Conservation (phyloP, 1,140 invertebrate genomes). For the Druon quercuslanigerum region DNA sequence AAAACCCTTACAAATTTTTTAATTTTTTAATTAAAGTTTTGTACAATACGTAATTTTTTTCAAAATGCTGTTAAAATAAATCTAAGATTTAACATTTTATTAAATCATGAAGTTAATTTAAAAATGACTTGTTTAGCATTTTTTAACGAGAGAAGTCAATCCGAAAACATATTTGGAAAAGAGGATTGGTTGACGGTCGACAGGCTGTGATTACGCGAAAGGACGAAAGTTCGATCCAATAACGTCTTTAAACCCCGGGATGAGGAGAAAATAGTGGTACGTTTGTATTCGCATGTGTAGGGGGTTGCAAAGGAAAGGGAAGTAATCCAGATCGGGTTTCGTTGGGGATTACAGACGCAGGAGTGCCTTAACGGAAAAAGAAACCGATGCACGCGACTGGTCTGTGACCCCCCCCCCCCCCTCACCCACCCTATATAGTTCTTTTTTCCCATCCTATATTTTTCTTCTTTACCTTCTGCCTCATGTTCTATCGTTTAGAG, state of each 20-base stretch:
- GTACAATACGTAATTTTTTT: no score
- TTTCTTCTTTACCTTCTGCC: conserved; percentile 20
- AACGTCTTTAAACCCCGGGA: conserved; percentile 8
- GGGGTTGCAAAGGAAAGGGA: background rate
- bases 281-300: background rate
- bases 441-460: conserved; percentile 12
- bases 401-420: conserved; percentile 20
- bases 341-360: conserved; percentile 23
- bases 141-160: conserved; percentile 8
- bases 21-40: no score
- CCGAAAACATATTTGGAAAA: background rate
- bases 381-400: conserved; percentile 29
- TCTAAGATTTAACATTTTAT: no score
- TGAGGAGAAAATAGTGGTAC: background rate
- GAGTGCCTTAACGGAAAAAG: conserved; percentile 28
- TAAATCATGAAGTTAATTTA: no score
- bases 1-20: no score
- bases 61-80: no score
- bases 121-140: background rate
- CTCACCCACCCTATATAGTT: background rate
- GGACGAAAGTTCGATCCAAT: conserved; percentile 5
- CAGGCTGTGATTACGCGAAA: conserved; percentile 23
- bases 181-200: conserved; percentile 11
- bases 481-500: conserved; percentile 20
- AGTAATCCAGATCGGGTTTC: conserved; percentile 27